These are phyloP conservation scores for Hippoglossus hippoglossus DNA, from an alignment of 2,797 vertebrate species.

Conservation along the genomic window DNA sequence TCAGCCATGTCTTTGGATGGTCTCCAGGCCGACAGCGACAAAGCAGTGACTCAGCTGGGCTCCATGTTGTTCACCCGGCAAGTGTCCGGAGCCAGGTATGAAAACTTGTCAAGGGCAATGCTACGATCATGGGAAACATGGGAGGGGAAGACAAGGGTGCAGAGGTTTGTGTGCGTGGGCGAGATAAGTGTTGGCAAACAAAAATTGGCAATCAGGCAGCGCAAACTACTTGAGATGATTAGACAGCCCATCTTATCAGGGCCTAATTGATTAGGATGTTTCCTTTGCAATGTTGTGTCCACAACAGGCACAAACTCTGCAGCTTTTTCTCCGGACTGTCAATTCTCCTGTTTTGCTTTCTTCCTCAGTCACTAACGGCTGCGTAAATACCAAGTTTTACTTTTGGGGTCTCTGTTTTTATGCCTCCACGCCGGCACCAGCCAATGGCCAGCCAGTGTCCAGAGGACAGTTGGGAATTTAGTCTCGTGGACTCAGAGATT, in stretches of 20 bases:
- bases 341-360: not conserved
- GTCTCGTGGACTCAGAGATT: too few species aligned
- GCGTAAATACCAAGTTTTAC: not conserved
- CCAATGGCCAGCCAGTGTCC: too few species aligned
- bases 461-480: too few species aligned
- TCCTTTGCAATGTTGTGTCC: constrained; percentile 18
- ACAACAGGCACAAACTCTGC: constrained; percentile 9
- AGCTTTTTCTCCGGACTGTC: constrained; percentile 6
- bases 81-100: constrained; percentile 97
- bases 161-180: not conserved
- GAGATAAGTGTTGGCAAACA: not conserved
- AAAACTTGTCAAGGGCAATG: constrained; percentile 1
- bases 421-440: too few species aligned
- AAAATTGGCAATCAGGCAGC: constrained; percentile 41
- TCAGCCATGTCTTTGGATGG: constrained; percentile 91
- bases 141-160: too few species aligned
- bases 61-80: constrained; percentile 99
- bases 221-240: constrained; percentile 63
- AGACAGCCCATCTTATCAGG: constrained; percentile 28
- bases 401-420: not conserved
- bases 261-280: constrained; percentile 42
- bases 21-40: constrained; percentile 80
- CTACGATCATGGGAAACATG: not conserved
- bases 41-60: constrained; percentile 92
- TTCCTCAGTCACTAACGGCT: constrained; percentile 4